Evolutionary conservation across 2,888 invertebrate genomes (phyloP), one percentile per base, ranked within the genome.

Genomic region (Phorcus lineatus): DNA sequence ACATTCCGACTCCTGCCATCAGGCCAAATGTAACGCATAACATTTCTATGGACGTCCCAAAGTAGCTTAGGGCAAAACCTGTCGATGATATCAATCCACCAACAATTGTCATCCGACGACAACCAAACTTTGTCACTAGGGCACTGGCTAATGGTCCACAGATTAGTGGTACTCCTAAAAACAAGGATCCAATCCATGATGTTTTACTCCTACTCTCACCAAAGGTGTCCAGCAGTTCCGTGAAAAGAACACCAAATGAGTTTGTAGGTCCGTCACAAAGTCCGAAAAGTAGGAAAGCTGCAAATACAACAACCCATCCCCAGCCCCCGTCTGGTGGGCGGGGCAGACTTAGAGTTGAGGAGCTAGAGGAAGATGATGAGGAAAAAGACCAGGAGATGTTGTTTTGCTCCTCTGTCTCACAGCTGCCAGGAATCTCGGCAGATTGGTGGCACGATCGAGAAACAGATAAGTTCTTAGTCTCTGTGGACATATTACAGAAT

Each of bases 181-280:
- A 97, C 77, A 98, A 94, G 78, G 97, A 96, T 2, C 97, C 97
- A 83, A 98, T 96, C 96, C 97, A 96, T 2, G 97, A 97, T 0
- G 98, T 97, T 91, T 96, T 96, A 79, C 97, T 96, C 88, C 97
- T 96, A 77, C 96, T 96, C 91, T 96, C 96, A 74, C 96, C 95
- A 93, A 97, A 98, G 92, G 97, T 96, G 87, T 96, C 95, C 80
- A 97, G 94, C 90, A 98, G 96, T 91, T 97, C 96, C 2, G 96
- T 96, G 93, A 95, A 97, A 89, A 98, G 96, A 4, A 98, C 96
- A 79, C 98, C 98, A 93, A 98, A 98, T 85, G 97, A 97, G 94
- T 97, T 97, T 0, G 97, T 97, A 86, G 97, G 96, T 2, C 98
- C 98, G 92, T 98, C 98, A 57, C 97, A 97, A 88, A 98, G 97